Evolutionary conservation across 1,140 invertebrate species (phyloP), one percentile per base, ranked within the genome.

Genomic region (Gryllus bimaculatus): DNA sequence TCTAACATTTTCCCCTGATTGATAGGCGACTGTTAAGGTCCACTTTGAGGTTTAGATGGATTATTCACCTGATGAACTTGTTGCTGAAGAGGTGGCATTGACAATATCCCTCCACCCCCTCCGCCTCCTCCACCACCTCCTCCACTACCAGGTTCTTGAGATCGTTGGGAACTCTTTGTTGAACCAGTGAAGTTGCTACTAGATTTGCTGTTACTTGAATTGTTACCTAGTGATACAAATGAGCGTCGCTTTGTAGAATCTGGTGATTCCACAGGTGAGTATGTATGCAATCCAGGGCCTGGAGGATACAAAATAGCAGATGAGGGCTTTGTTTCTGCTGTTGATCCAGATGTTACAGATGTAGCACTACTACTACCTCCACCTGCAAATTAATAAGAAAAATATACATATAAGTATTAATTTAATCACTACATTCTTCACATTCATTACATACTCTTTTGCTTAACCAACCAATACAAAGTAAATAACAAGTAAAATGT

Each of bases 121-220:
- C 54, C 54, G 3, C 54, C 54, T 18, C 54, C 54, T 13, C 54
- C 54, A 3, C 54, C 54, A 13, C 54, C 54, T 10, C 54, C 54
- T 66, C 54, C 54, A 18, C 54, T 66, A 13, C 78, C 78, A 8
- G 73, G 78, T 7, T 79, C 78, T 85, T 87, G 84, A 83, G 87
- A 85, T 81, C 89, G 89, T 81, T 90, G 89, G 80, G 90, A 89
- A 79, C 89, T 90, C 79, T 90, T 91, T 2, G 90, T 91, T 80
- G 90, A 91, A 48, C 89, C 89, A 0, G 91, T 92, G 73, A 92
- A 84, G 83, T 93, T 93, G 79, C 90, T 91, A 79, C 91, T 92
- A 0, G 91, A 92, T 84, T 93, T 93, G 76, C 90, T 91, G 76
- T 92, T 92, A 73, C 89, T 90, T 12, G 91, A 92, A 84, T 92